Base-by-base conservation (phyloP, 2,888 invertebrate genomes). In the Scaptomyza caliginosa region DNA sequence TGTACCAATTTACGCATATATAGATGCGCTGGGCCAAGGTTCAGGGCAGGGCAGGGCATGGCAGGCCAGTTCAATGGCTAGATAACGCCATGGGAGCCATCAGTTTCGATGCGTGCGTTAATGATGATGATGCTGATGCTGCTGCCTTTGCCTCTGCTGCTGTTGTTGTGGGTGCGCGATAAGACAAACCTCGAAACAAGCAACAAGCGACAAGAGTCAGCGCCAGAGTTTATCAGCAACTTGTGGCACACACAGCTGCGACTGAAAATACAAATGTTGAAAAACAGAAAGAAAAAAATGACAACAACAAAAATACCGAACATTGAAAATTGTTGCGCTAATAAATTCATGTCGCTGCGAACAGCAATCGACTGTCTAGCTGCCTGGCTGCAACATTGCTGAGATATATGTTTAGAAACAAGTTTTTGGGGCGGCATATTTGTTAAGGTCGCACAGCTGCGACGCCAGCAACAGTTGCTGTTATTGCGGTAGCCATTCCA, bases 371-470 rank as follows among this genome's bases (percentile, higher is more conserved):
- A 50, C 32, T 26, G 34, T 28, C 38, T 38, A 10, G 32, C 38
- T 38, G 21, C 6, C 50, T 43, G 34, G 21, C 74, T 71, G 74
- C 78, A 59, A 52, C 59, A 74, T 74, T 58, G 77, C 73, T 57
- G 76, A 64, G 63, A 75, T 79, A 75, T 75, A 78, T 78, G 65
- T 55, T 57, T 59, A 54, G 64, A 77, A 81, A 86, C 80, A 81
- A 81, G 84, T 81, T 81, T 84, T 63, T 51, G 72, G 65, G 66
- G 75, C 85, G 72, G 84, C 88, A 90, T 90, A 78, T 88, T 89
- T 90, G 84, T 86, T 90, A 90, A 90, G 89, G 89, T 90, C 90
- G 90, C 74, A 59, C 77, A 81, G 77, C 87, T 87, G 83, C 67
- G 65, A 52, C 39, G 51, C 23, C 55, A 55, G 48, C 77, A 56